These are phyloP conservation scores for Sebastiscus tertius DNA, from an alignment of 2,797 vertebrate species.

Conservation along the genomic window DNA sequence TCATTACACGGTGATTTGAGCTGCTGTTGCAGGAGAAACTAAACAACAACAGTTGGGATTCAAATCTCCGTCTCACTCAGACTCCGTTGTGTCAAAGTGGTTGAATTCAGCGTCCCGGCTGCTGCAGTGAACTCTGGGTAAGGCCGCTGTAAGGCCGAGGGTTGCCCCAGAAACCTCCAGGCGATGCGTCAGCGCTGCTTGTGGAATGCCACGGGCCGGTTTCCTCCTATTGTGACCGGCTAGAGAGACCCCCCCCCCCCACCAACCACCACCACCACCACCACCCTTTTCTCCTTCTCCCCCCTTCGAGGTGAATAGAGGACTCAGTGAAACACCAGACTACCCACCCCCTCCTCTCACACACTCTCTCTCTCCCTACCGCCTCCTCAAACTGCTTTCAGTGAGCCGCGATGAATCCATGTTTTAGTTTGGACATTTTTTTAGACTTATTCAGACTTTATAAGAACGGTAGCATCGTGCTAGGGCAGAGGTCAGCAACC, in stretches of 20 bases:
- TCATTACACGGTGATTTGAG: not conserved
- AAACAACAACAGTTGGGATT: not conserved
- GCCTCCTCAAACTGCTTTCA: not conserved
- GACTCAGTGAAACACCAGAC: slow-evolving; percentile 44
- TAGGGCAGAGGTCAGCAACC: too few relatives aligned
- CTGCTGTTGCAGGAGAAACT: not conserved
- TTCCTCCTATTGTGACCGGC: slow-evolving; percentile 79
- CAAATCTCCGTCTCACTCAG: not conserved
- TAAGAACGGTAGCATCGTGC: not conserved
- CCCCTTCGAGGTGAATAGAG: slow-evolving; percentile 74
- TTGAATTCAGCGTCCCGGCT: not conserved
- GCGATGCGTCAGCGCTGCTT: slow-evolving; percentile 73
- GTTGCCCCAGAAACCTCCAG: slow-evolving; percentile 84
- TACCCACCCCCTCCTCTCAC: slow-evolving; percentile 15
- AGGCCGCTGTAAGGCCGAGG: slow-evolving; percentile 11
- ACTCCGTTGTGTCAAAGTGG: not conserved
- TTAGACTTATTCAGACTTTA: not conserved
- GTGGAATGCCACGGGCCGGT: slow-evolving; percentile 77
- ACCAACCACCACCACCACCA: too few relatives aligned
- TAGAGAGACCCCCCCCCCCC: slow-evolving; percentile 10
- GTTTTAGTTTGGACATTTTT: not conserved
- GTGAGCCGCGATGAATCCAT: not conserved
- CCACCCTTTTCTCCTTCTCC: slow-evolving; percentile 9
- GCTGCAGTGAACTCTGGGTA: not conserved
- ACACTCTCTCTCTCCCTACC: not conserved